phyloP scores from a whole-genome alignment of 1,140 invertebrate genomes.

The Chrysomallon squamiferum region DNA sequence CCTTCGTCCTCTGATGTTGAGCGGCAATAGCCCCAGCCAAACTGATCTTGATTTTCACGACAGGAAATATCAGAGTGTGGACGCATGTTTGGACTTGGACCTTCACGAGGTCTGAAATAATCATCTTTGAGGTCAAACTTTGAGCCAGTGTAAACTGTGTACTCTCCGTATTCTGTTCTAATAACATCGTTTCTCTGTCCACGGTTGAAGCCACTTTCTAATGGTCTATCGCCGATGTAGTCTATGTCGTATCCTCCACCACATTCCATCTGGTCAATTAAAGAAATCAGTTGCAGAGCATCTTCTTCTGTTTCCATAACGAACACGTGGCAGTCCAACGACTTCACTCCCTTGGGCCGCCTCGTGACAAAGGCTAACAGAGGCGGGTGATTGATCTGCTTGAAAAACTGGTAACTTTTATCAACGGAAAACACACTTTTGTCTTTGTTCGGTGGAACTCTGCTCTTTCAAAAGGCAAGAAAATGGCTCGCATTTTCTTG shows the following conservation, averaged over 20 bases:
- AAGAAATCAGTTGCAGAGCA: slow-evolving; percentile 29
- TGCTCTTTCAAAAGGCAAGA: slow-evolving; percentile 40
- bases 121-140: slow-evolving; percentile 27
- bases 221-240: not conserved
- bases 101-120: slow-evolving; percentile 18
- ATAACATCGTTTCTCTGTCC: slow-evolving; percentile 33
- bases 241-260: not conserved
- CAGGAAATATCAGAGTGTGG: not conserved
- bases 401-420: slow-evolving; percentile 35
- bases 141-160: slow-evolving; percentile 27
- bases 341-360: slow-evolving; percentile 40
- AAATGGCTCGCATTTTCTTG: slow-evolving; percentile 36
- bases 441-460: slow-evolving; percentile 21
- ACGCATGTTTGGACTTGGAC: not conserved
- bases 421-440: slow-evolving; percentile 41
- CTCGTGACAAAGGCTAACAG: slow-evolving; percentile 43
- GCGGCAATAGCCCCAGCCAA: slow-evolving; percentile 7
- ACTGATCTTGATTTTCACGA: slow-evolving; percentile 10
- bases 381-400: slow-evolving; percentile 34
- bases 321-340: slow-evolving; percentile 48
- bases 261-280: slow-evolving; percentile 14
- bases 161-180: slow-evolving; percentile 38
- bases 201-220: slow-evolving; percentile 23
- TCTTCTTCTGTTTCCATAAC: slow-evolving; percentile 34
- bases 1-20: not conserved